Evolutionary conservation across 2,113 vertebrate species (phyloP).

Genomic region (Ovis canadensis): DNA sequence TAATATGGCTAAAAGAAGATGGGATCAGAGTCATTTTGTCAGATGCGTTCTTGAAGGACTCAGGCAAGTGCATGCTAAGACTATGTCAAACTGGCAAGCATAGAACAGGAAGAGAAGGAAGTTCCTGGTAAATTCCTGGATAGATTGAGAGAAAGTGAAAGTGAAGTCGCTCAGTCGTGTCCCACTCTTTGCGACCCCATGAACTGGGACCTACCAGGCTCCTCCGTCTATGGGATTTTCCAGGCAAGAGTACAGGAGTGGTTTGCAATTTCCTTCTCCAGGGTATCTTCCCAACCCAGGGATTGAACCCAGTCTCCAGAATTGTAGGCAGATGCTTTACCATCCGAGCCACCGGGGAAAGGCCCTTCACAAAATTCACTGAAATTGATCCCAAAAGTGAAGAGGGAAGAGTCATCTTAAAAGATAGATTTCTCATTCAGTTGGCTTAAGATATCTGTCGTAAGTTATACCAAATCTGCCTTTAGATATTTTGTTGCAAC

Average conservation of each 20-base stretch:
- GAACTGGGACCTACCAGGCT: too few relatives aligned
- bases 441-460: fast-evolving
- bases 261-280: too few relatives aligned
- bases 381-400: background rate
- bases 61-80: background rate
- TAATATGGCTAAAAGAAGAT: background rate
- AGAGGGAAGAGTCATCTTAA: background rate
- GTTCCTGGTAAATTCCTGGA: background rate
- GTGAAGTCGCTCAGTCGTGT: fast-evolving
- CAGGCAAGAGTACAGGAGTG: too few relatives aligned
- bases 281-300: too few relatives aligned
- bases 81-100: background rate
- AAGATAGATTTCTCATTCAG: background rate
- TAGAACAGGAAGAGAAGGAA: background rate
- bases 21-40: background rate
- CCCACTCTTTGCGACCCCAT: too few relatives aligned
- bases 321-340: too few relatives aligned
- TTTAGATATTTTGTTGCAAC: background rate
- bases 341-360: too few relatives aligned
- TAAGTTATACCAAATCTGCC: background rate
- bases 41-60: background rate
- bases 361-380: background rate
- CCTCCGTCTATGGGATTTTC: too few relatives aligned
- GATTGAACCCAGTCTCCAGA: too few relatives aligned
- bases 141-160: background rate